Evolutionary conservation across 2,113 vertebrate genomes (phyloP), one percentile per base, ranked within the genome.

Genomic region (Seriola quinqueradiata): DNA sequence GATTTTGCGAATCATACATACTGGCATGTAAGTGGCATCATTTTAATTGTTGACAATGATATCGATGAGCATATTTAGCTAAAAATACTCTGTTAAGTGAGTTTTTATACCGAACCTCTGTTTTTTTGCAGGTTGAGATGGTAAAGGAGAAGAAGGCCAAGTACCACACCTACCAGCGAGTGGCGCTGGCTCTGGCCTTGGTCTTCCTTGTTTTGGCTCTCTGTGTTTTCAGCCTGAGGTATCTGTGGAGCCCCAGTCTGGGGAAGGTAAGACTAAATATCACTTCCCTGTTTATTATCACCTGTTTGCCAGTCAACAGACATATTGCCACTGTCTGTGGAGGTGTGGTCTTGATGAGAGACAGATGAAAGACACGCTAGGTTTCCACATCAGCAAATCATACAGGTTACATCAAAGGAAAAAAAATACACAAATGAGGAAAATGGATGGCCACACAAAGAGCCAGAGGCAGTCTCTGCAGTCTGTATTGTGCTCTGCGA

Each of bases 181-280:
- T 82, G 54, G 94, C 90, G 59, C 85, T 95, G 36, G 80, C 84
- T 68, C 87, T 95, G 73, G 83, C 89, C 16, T 80, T 95, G 67
- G 69, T 94, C 46, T 88, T 95, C 75, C 88, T 95, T 11, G 67
- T 92, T 60, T 64, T 95, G 89, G 87, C 89, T 63, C 85, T 95
- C 0, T 88, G 91, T 54, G 58, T 94, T 75, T 94, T 95, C 86
- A 93, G 93, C 80, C 76, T 95, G 77, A 87, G 89, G 38, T 93
- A 92, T 77, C 75, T 95, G 77, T 95, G 95, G 95, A 95, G 80
- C 66, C 90, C 94, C 59, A 89, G 72, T 52, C 84, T 85, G 58
- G 92, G 76, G 11, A 95, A 95, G 94, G 95, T 96, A 94, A 93
- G 94, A 67, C 77, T 21, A 73, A 87, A 59, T 75, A 67, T 76